Percentiles rank a stretch among this genome's conserved stretches.
Conservation (phyloP, 2,113 vertebrate species). For the Hippocampus zosterae region DNA sequence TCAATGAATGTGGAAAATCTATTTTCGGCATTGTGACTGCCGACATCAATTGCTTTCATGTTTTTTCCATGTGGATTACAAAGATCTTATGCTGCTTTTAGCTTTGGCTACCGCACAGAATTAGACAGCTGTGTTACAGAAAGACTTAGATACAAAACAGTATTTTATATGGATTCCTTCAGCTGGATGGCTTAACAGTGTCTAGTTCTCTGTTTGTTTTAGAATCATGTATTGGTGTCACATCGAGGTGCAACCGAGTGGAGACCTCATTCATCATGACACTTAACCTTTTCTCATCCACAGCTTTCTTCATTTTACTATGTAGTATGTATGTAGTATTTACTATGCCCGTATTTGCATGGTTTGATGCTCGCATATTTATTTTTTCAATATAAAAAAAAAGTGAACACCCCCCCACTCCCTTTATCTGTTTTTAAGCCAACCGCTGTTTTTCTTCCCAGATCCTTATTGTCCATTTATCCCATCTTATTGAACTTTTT, state of each 20-base stretch:
- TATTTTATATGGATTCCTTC: neutral
- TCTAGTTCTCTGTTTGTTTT: neutral
- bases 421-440: no score
- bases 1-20: conserved; percentile 23
- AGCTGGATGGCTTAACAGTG: neutral
- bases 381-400: no score
- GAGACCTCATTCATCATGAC: neutral
- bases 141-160: neutral
- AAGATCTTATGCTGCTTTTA: conserved; percentile 13
- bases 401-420: no score
- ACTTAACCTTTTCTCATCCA: neutral
- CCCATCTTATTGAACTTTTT: no score
- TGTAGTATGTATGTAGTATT: no score
- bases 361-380: no score
- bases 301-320: no score
- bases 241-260: neutral
- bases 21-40: conserved; percentile 12
- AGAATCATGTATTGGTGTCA: neutral
- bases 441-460: no score
- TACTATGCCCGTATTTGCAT: no score
- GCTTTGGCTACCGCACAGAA: conserved; percentile 1
- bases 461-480: no score
- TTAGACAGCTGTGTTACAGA: conserved; percentile 2
- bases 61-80: conserved; percentile 14
- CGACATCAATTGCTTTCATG: conserved; percentile 20